Evolutionary conservation across 2,113 vertebrate genomes (phyloP).

Genomic region (Sapayoa aenigma): DNA sequence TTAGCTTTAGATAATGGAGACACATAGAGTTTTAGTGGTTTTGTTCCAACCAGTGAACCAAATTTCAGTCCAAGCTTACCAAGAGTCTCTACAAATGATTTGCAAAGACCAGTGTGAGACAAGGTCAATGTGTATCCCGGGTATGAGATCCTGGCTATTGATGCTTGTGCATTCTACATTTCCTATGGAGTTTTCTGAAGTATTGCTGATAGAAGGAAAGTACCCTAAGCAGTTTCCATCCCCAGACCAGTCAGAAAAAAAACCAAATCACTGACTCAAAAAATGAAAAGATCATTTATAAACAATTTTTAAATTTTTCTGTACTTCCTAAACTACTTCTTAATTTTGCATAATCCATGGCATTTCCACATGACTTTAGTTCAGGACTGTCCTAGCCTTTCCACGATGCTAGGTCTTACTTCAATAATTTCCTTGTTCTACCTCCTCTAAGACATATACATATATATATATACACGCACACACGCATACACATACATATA

Average conservation of each 20-base stretch:
- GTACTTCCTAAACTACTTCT: background rate
- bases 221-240: background rate
- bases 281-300: background rate
- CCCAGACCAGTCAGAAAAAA: background rate
- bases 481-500: too few relatives aligned
- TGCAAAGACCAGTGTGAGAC: background rate
- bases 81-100: background rate
- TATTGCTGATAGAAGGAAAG: background rate
- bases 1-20: background rate
- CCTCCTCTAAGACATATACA: background rate
- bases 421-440: background rate
- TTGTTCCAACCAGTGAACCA: background rate
- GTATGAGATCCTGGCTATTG: accelerated
- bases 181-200: background rate
- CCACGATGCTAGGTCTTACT: background rate
- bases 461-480: background rate
- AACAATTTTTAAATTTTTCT: background rate
- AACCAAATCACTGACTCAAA: background rate
- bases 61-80: background rate
- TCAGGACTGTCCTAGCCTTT: background rate
- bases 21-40: background rate
- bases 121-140: background rate
- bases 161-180: background rate
- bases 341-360: background rate
- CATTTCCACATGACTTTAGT: background rate